Percentiles rank a stretch among this genome's conserved stretches.
These are phyloP conservation scores for Selenia dentaria DNA, from an alignment of 2,888 invertebrate genomes.

Conservation along the genomic window DNA sequence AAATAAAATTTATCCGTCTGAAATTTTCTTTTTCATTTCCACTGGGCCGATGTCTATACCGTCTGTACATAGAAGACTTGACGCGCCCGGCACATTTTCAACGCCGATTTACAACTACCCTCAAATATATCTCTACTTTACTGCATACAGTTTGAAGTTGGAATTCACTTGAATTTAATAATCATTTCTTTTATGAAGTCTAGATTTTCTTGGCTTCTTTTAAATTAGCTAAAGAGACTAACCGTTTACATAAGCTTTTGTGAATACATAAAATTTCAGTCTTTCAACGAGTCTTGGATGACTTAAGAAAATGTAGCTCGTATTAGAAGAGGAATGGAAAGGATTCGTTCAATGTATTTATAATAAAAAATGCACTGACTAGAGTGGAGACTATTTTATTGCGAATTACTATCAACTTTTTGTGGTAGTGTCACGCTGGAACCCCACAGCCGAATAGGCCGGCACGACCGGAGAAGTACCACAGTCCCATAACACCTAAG, in stretches of 20 bases:
- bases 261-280: slow-evolving; percentile 27
- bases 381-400: too few relatives aligned
- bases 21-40: too few relatives aligned
- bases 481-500: too few relatives aligned
- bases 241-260: slow-evolving; percentile 35
- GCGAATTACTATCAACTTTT: too few relatives aligned
- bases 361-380: too few relatives aligned
- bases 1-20: too few relatives aligned
- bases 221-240: slow-evolving; percentile 40
- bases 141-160: slow-evolving; percentile 3
- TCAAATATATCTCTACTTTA: slow-evolving; percentile 17
- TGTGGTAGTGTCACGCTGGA: too few relatives aligned
- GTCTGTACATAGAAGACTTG: slow-evolving; percentile 23
- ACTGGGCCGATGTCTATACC: slow-evolving; percentile 33
- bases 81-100: slow-evolving; percentile 16
- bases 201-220: slow-evolving; percentile 40
- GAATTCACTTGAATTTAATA: slow-evolving; percentile 20
- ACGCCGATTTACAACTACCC: slow-evolving; percentile 30
- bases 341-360: not conserved
- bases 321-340: not conserved
- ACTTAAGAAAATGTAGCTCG: slow-evolving; percentile 3
- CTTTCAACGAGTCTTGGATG: slow-evolving; percentile 7
- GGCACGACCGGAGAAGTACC: too few relatives aligned
- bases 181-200: slow-evolving; percentile 30
- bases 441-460: too few relatives aligned